A percentile compares a stretch with the other conserved stretches of the same genome.
phyloP scores from a whole-genome alignment of 2,888 invertebrate genomes.

The Tetropium fuscum region DNA sequence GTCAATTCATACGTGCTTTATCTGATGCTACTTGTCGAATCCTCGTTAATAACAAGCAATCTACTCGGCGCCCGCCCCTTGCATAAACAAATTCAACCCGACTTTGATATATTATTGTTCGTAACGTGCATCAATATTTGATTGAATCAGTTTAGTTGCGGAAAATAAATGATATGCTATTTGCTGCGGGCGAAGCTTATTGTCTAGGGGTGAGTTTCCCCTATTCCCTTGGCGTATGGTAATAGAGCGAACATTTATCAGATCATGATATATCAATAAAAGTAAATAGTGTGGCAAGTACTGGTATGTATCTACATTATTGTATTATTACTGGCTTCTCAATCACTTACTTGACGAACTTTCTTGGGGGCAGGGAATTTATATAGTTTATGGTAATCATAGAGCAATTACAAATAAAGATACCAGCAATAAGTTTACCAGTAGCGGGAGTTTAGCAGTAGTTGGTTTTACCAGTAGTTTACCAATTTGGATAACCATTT shows the following conservation, averaged over 20 bases:
- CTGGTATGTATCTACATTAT: constrained; percentile 30
- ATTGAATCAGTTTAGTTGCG: constrained; percentile 40
- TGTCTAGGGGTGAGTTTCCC: constrained; percentile 16
- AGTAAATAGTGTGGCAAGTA: constrained; percentile 45
- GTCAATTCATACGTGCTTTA: no score
- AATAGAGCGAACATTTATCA: constrained; percentile 49
- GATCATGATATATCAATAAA: constrained; percentile 49
- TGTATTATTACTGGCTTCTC: constrained; percentile 28
- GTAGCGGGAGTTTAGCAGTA: no score
- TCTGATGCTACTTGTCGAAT: no score
- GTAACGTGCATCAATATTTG: constrained; percentile 42
- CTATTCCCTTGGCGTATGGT: constrained; percentile 31
- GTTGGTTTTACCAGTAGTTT: no score
- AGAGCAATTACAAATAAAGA: background rate
- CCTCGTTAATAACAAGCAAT: no score
- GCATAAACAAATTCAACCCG: constrained; percentile 39
- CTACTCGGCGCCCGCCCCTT: no score
- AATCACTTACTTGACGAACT: constrained; percentile 30
- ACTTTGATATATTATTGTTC: constrained; percentile 43
- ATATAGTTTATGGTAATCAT: background rate
- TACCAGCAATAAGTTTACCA: no score
- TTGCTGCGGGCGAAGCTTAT: constrained; percentile 13
- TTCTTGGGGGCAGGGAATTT: background rate
- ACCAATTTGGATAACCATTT: no score
- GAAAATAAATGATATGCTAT: constrained; percentile 39